A percentile compares a stretch with the other conserved stretches of the same genome.
Evolutionary conservation across 2,113 vertebrate genomes (phyloP).

Genomic region (Alouatta palliata): DNA sequence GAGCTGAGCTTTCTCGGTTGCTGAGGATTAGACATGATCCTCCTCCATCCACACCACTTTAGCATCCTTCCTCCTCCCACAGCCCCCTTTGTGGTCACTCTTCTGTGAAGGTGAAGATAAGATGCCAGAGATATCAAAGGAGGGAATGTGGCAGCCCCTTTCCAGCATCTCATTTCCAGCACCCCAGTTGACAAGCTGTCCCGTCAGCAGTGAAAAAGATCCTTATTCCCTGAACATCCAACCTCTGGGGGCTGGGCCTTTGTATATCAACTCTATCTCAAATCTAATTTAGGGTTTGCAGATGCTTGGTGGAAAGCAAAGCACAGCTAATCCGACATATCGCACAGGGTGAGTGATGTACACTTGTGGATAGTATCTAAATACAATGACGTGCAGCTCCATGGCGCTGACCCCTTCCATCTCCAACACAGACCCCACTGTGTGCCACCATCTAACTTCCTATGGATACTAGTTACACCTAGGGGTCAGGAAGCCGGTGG

Average conservation of each 20-base stretch:
- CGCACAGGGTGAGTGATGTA: not conserved
- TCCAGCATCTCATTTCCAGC: not conserved
- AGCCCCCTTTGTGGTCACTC: not conserved
- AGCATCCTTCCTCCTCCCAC: not conserved
- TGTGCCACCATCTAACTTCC: not conserved
- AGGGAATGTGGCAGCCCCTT: not conserved
- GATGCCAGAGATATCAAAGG: slow-evolving; percentile 8
- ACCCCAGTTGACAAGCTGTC: not conserved
- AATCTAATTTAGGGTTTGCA: not conserved
- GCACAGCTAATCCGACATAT: not conserved
- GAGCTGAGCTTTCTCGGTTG: slow-evolving; percentile 39
- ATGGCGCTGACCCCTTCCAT: not conserved
- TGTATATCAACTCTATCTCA: not conserved
- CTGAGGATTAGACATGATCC: slow-evolving; percentile 60
- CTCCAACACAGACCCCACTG: not conserved
- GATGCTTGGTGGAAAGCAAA: not conserved
- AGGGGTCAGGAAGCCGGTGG: not conserved
- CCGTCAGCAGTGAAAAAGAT: not conserved
- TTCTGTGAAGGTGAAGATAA: slow-evolving; percentile 55
- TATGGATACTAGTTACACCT: not conserved
- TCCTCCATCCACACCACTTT: not conserved
- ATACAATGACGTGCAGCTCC: not conserved
- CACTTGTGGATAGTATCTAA: not conserved
- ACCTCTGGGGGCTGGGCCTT: not conserved
- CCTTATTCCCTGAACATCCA: not conserved